Percentiles rank a stretch among this genome's conserved stretches.
These are phyloP conservation scores for Lethenteron camtschaticum DNA, from an alignment of 2,113 vertebrate genomes.

Conservation along the genomic window DNA sequence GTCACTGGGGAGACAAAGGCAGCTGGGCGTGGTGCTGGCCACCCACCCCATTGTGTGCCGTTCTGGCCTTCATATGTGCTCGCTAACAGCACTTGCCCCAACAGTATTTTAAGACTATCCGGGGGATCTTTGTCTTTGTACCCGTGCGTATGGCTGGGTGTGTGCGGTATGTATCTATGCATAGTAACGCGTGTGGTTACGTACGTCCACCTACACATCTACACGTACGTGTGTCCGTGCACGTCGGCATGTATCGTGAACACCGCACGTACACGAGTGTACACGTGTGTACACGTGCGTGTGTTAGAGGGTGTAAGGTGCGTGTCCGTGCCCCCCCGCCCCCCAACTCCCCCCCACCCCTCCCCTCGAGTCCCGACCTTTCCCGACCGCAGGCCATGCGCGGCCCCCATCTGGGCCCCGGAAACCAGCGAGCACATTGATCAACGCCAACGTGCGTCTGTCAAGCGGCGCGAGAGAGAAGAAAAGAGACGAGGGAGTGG, in stretches of 20 bases:
- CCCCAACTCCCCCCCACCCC: not conserved
- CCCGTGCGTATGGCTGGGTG: too few species aligned
- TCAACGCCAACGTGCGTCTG: slow-evolving; percentile 20
- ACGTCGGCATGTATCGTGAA: not conserved
- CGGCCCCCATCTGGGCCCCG: slow-evolving; percentile 25
- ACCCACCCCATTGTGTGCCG: too few species aligned
- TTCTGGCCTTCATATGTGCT: too few species aligned
- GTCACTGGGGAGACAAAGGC: too few species aligned
- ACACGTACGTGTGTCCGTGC: not conserved
- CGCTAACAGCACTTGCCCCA: too few species aligned
- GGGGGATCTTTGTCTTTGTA: too few species aligned
- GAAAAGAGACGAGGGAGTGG: not conserved
- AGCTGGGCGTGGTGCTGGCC: too few species aligned
- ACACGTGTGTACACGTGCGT: not conserved
- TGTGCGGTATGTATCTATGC: too few species aligned
- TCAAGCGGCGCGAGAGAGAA: slow-evolving; percentile 8
- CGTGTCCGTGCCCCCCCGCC: not conserved
- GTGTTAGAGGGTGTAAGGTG: not conserved
- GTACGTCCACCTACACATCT: not conserved
- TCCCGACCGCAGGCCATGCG: not conserved
- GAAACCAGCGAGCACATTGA: slow-evolving; percentile 25
- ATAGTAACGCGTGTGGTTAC: not conserved
- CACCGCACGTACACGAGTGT: not conserved
- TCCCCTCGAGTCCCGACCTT: not conserved
- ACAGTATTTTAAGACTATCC: too few species aligned